Evolutionary conservation across 2,797 vertebrate genomes (phyloP).

Genomic region (Rhinophrynus dorsalis): DNA sequence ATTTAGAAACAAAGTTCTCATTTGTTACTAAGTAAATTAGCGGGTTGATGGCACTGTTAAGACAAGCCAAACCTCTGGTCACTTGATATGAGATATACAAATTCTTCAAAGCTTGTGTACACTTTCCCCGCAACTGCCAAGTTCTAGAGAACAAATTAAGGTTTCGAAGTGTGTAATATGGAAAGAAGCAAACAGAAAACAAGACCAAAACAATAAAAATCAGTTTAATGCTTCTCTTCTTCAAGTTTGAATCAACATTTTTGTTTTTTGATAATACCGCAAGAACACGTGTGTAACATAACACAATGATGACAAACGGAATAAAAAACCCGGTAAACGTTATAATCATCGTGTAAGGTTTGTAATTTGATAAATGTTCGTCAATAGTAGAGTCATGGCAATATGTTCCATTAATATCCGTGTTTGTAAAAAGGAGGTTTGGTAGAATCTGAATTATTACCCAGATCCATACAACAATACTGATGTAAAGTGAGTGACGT

Average conservation of each 20-base stretch:
- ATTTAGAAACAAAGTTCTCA: slow-evolving; percentile 60
- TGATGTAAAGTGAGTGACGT: slow-evolving; percentile 53
- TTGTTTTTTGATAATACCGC: slow-evolving; percentile 64
- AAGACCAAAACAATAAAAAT: slow-evolving; percentile 68
- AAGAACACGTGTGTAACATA: slow-evolving; percentile 73
- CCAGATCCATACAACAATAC: slow-evolving; percentile 65
- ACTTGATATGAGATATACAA: slow-evolving; percentile 77
- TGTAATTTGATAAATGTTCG: slow-evolving; percentile 49
- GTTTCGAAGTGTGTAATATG: slow-evolving; percentile 76
- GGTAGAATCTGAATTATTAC: slow-evolving; percentile 70
- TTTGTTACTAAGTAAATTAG: slow-evolving; percentile 73
- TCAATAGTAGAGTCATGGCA: slow-evolving; percentile 70
- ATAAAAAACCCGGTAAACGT: slow-evolving; percentile 68
- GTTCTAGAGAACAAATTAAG: slow-evolving; percentile 68
- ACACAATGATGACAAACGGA: slow-evolving; percentile 68
- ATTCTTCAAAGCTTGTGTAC: slow-evolving; percentile 50
- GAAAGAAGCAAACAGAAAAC: slow-evolving; percentile 78
- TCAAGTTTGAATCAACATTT: slow-evolving; percentile 64
- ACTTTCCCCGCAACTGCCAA: slow-evolving; percentile 55
- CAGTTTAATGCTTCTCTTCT: slow-evolving; percentile 69
- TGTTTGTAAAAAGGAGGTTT: slow-evolving; percentile 71
- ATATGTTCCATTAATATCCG: accelerated
- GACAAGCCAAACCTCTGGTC: slow-evolving; percentile 69
- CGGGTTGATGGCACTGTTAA: slow-evolving; percentile 79
- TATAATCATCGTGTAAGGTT: slow-evolving; percentile 64